Evolutionary conservation across 1,140 invertebrate species (phyloP).

Genomic region (Drosophila eugracilis): DNA sequence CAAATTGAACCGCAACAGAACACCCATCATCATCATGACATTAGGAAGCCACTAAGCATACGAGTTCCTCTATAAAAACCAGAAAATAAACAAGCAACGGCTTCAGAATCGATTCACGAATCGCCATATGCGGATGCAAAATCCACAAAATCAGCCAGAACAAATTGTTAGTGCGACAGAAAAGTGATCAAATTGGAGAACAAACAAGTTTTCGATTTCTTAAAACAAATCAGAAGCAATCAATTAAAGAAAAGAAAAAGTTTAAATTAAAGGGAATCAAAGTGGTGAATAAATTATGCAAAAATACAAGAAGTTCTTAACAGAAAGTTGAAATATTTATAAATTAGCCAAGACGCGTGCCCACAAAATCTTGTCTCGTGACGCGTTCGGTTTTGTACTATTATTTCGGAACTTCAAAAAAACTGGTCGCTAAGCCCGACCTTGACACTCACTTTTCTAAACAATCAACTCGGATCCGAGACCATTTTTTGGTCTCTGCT

Average conservation of each 20-base stretch:
- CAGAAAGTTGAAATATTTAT: conserved; percentile 20
- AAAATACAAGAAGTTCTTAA: conserved; percentile 54
- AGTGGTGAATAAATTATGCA: conserved; percentile 72
- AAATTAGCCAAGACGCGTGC: conserved; percentile 63
- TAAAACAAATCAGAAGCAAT: conserved; percentile 11
- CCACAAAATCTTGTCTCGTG: conserved; percentile 64
- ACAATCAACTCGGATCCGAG: conserved; percentile 54
- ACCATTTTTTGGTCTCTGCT: conserved; percentile 48
- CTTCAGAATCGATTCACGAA: conserved; percentile 74
- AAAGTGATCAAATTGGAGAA: conserved; percentile 56
- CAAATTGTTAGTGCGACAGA: conserved; percentile 41
- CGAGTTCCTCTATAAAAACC: conserved; percentile 80
- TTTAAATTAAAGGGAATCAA: conserved; percentile 35
- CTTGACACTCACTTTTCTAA: conserved; percentile 84
- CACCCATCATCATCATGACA: conserved; percentile 52
- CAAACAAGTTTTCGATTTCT: conserved; percentile 56
- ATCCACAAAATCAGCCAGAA: conserved; percentile 30
- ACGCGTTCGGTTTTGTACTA: conserved; percentile 42
- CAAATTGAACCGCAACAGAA: conserved; percentile 31
- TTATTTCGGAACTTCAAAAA: conserved; percentile 16
- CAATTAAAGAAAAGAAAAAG: conserved; percentile 44
- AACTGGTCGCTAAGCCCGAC: conserved; percentile 70
- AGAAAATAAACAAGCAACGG: conserved; percentile 79
- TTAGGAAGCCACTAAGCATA: conserved; percentile 48
- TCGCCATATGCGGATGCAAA: conserved; percentile 74